Percentiles rank a stretch among this genome's conserved stretches.
These are phyloP conservation scores for Hirtodrosophila histrioides DNA, from an alignment of 2,888 invertebrate genomes.

Conservation along the genomic window DNA sequence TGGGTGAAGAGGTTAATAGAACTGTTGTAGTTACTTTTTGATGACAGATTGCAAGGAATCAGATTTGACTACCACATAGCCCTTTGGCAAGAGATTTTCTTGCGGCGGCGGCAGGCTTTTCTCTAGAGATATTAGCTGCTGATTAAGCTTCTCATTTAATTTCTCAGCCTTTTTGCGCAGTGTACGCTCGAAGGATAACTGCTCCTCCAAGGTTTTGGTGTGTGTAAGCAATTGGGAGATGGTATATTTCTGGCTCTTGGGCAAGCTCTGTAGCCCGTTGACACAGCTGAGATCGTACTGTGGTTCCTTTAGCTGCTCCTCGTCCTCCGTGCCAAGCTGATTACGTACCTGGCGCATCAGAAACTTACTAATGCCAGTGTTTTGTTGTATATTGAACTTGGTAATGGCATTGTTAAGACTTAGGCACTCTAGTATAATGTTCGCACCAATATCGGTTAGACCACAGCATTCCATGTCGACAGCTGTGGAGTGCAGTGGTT, in stretches of 20 bases:
- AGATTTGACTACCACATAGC: slow-evolving; percentile 74
- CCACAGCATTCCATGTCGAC: slow-evolving; percentile 91
- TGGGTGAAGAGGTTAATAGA: not conserved
- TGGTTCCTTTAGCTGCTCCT: slow-evolving; percentile 74
- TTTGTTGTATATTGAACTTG: slow-evolving; percentile 89
- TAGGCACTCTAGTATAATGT: slow-evolving; percentile 87
- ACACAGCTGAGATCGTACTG: slow-evolving; percentile 68
- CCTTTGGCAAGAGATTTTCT: slow-evolving; percentile 65
- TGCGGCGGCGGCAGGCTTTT: slow-evolving; percentile 16
- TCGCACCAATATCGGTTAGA: slow-evolving; percentile 87
- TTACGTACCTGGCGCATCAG: slow-evolving; percentile 85
- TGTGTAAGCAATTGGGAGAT: slow-evolving; percentile 73
- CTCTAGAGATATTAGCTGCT: slow-evolving; percentile 86
- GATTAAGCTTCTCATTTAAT: slow-evolving; percentile 86
- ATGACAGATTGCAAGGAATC: slow-evolving; percentile 74
- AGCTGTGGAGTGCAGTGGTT: slow-evolving; percentile 82
- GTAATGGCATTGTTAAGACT: slow-evolving; percentile 88
- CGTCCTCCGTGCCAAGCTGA: slow-evolving; percentile 84
- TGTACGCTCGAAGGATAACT: slow-evolving; percentile 87
- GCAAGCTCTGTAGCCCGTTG: slow-evolving; percentile 59
- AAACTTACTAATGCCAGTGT: slow-evolving; percentile 85
- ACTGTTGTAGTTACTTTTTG: slow-evolving; percentile 67
- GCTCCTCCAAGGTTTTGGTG: slow-evolving; percentile 85
- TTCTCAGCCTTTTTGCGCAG: slow-evolving; percentile 88
- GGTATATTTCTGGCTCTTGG: slow-evolving; percentile 73